A percentile compares a stretch with the other conserved stretches of the same genome.
phyloP scores from a whole-genome alignment of 1,140 invertebrate species.

The Doryteuthis pealeii region DNA sequence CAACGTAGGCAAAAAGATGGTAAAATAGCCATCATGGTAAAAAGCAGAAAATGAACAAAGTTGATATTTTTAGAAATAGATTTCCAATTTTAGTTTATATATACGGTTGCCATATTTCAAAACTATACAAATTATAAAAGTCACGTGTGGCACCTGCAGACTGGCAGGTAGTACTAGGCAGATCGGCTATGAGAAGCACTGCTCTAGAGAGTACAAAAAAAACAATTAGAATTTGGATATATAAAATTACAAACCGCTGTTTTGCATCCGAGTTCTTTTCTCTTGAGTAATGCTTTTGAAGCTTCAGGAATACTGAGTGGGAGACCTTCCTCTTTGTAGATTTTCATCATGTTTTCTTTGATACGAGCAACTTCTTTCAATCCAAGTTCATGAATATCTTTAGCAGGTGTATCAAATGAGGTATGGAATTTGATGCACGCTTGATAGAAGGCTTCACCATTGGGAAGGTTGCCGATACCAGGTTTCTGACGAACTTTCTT shows the following conservation, averaged over 20 bases:
- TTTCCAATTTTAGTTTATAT: too few species aligned
- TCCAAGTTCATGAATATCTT: slow-evolving; percentile 57
- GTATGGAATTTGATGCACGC: slow-evolving; percentile 54
- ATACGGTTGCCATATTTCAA: too few species aligned
- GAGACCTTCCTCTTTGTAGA: slow-evolving; percentile 35
- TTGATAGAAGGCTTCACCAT: slow-evolving; percentile 50
- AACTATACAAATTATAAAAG: too few species aligned
- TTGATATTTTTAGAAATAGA: too few species aligned
- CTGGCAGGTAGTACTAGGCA: too few species aligned
- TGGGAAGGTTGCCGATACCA: slow-evolving; percentile 39
- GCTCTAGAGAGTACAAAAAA: too few species aligned
- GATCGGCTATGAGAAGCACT: too few species aligned
- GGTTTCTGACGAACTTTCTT: slow-evolving; percentile 38
- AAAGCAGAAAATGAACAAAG: too few species aligned
- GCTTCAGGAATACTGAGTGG: slow-evolving; percentile 18
- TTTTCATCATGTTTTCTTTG: slow-evolving; percentile 47
- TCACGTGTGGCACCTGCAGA: too few species aligned
- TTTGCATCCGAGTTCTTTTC: background rate
- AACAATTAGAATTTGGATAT: too few species aligned
- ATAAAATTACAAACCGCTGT: background rate
- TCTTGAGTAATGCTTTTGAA: background rate
- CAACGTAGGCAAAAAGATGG: too few species aligned
- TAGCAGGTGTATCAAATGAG: slow-evolving; percentile 42
- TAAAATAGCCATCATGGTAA: too few species aligned
- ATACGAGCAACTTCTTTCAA: slow-evolving; percentile 55